These are phyloP conservation scores for Hypomesus transpacificus DNA, from an alignment of 2,113 vertebrate genomes.

Conservation along the genomic window DNA sequence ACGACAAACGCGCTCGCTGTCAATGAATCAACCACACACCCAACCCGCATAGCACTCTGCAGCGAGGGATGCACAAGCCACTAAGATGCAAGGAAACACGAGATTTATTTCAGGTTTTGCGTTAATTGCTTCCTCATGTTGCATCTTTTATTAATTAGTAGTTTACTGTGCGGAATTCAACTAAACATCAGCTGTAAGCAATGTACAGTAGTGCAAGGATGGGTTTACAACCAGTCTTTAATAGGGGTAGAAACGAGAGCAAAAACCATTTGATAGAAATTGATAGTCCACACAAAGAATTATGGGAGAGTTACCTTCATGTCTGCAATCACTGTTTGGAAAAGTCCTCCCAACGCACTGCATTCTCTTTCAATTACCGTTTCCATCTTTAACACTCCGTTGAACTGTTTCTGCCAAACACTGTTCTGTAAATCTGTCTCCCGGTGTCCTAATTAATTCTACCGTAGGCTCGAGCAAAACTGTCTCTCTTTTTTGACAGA, in stretches of 20 bases:
- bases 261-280: background rate
- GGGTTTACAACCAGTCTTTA: background rate
- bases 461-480: background rate
- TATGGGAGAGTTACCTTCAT: constrained; percentile 65
- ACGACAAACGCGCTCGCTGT: background rate
- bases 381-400: constrained; percentile 62
- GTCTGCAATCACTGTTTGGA: constrained; percentile 73
- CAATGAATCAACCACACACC: constrained; percentile 4
- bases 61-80: no score
- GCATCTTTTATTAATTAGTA: no score
- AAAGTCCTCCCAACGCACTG: constrained; percentile 75
- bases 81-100: no score
- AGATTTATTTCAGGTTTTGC: no score
- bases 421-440: constrained; percentile 6
- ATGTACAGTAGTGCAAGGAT: no score
- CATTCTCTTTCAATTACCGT: constrained; percentile 73
- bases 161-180: no score
- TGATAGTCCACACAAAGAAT: background rate
- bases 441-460: background rate
- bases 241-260: background rate
- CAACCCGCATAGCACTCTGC: background rate
- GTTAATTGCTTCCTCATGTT: no score
- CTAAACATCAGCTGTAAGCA: no score
- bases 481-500: background rate
- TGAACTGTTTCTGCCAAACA: background rate